Base-by-base conservation (phyloP, 1,140 invertebrate genomes). In the Euura lappo region DNA sequence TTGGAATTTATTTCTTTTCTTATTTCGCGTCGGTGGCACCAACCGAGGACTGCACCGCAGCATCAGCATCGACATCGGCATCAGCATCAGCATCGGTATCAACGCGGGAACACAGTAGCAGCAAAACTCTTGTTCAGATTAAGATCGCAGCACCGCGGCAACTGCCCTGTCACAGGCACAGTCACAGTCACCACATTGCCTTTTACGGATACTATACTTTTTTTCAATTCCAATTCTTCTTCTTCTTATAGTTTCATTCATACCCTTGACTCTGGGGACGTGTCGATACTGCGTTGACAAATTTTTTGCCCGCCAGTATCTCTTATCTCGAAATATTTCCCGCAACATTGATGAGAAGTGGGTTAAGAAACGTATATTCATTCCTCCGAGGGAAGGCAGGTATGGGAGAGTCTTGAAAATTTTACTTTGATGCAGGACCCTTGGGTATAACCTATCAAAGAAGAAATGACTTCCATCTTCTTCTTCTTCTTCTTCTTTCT, bases 101-200 rank as follows among this genome's bases (percentile, higher is more conserved):
- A 28, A 28, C 28, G 28, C 28, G 28, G 28, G 28, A 28, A 28
- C 28, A 28, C 28, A 28, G 28, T 28, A 28, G 28, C 28, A 28
- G 28, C 28, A 28, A 1, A 28, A 28, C 28, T 28, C 28, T 28
- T 28, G 28, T 60, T 60, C 77, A 80, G 81, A 81, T 83, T 81
- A 81, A 83, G 81, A 80, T 83, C 81, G 78, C 80, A 82, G 78
- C 75, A 79, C 77, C 66, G 74, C 68, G 68, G 72, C 69, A 66
- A 28, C 69, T 68, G 71, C 71, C 67, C 71, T 66, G 71, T 28
- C 28, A 28, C 28, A 28, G 28, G 0, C 28, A 28, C 28, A 28
- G 28, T 28, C 28, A 28, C 28, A 28, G 28, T 28, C 28, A 28
- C 28, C 28, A 71, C 70, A 60, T n/a, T 68, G 45, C 68, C 65